Evolutionary conservation across 30 jellyfish, hydroid and myxozoan genomes (phyloP).

Genomic region (Catostylus mosaicus): DNA sequence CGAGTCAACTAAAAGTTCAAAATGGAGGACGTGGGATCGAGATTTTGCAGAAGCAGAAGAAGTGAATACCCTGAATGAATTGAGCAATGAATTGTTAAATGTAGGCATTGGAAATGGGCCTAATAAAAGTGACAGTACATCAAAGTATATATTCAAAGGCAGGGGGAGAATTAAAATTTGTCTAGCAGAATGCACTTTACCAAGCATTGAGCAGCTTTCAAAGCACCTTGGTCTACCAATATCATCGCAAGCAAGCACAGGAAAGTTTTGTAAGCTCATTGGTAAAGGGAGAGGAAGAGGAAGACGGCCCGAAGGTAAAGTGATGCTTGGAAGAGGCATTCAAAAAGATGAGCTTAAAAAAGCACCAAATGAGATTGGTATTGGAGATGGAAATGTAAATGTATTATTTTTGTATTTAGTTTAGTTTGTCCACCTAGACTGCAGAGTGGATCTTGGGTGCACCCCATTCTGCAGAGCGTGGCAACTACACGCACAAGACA

Average conservation of each 20-base stretch:
- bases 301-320: background rate
- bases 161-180: conserved; percentile 18
- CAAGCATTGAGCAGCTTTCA: background rate
- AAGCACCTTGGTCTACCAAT: background rate
- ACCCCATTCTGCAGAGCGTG: too few species aligned
- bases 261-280: background rate
- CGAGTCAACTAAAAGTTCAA: background rate
- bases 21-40: conserved; percentile 45
- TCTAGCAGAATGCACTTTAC: background rate
- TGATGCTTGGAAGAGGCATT: background rate
- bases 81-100: background rate
- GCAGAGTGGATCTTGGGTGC: too few species aligned
- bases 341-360: too few species aligned
- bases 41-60: conserved; percentile 24
- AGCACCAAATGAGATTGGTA: too few species aligned
- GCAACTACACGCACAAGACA: too few species aligned
- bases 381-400: too few species aligned
- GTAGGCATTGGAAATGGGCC: too few species aligned
- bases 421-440: too few species aligned
- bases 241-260: background rate
- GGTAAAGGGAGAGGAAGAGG: background rate
- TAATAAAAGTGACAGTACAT: background rate
- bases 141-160: background rate
- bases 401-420: too few species aligned
- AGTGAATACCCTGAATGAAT: background rate